Conservation (phyloP, 1,140 invertebrate species). For the Thalassaphorura encarpata region DNA sequence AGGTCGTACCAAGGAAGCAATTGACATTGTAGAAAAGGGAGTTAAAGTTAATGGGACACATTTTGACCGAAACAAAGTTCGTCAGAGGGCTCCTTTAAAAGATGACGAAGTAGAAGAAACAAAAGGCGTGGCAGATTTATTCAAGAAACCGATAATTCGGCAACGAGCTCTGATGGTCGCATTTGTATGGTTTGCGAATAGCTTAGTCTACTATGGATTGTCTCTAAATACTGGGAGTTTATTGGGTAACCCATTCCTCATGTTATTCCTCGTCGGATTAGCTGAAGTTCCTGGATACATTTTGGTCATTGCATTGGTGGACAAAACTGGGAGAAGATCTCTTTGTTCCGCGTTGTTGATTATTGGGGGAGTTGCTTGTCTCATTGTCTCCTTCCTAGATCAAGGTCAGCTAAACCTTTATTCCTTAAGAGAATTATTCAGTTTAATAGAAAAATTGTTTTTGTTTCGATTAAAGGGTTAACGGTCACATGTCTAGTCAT, state of each 20-base stretch:
- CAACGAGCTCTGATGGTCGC: constrained; percentile 37
- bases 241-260: constrained; percentile 39
- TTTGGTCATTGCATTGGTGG: constrained; percentile 24
- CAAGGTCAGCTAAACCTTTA: constrained; percentile 38
- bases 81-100: background rate
- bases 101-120: background rate
- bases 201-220: constrained; percentile 40
- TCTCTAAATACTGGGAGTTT: constrained; percentile 39
- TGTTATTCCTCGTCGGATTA: constrained; percentile 37
- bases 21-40: constrained; percentile 59
- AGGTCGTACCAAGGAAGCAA: constrained; percentile 55
- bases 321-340: constrained; percentile 23
- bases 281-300: constrained; percentile 34
- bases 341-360: constrained; percentile 21
- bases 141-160: constrained; percentile 36
- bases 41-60: constrained; percentile 56
- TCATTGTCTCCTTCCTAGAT: constrained; percentile 48
- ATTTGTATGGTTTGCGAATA: constrained; percentile 38
- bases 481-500: constrained; percentile 35
- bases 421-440: background rate
- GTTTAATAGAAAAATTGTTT: background rate
- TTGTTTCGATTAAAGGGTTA: constrained; percentile 12
- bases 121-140: constrained; percentile 22
- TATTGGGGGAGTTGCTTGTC: constrained; percentile 27
- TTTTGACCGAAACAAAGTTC: constrained; percentile 9